These are phyloP conservation scores for Drosophila repletoides DNA, from an alignment of 1,140 invertebrate species.

Conservation along the genomic window DNA sequence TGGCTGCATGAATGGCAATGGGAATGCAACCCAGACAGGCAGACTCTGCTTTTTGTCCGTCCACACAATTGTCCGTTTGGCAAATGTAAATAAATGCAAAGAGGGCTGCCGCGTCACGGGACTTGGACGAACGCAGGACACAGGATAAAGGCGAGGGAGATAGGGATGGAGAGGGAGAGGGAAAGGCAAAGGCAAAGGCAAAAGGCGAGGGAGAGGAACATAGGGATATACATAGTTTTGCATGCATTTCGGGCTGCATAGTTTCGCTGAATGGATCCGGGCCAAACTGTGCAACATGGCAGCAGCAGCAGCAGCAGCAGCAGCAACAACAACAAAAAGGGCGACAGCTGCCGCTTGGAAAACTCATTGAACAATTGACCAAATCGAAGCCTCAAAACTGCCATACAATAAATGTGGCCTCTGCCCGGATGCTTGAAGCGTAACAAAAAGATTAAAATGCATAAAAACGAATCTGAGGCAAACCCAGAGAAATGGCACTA, in stretches of 20 bases:
- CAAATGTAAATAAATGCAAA: constrained; percentile 75
- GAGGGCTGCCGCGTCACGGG: constrained; percentile 1
- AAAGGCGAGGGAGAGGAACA: constrained; percentile 13
- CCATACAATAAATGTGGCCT: constrained; percentile 57
- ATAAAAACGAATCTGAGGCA: constrained; percentile 46
- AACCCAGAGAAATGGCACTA: constrained; percentile 7
- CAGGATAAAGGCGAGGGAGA: neutral
- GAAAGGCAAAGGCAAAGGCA: constrained; percentile 10
- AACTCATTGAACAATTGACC: constrained; percentile 74
- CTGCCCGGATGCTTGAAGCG: constrained; percentile 19
- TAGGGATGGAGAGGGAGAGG: constrained; percentile 9
- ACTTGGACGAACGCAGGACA: neutral
- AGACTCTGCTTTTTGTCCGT: constrained; percentile 24
- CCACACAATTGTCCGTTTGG: constrained; percentile 4
- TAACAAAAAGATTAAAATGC: constrained; percentile 61
- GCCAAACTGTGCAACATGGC: constrained; percentile 45
- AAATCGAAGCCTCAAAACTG: constrained; percentile 57
- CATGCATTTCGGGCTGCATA: constrained; percentile 56
- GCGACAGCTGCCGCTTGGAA: constrained; percentile 62
- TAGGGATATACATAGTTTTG: constrained; percentile 57
- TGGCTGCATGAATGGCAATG: constrained; percentile 44
- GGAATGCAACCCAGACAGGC: constrained; percentile 26
- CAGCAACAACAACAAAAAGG: constrained; percentile 25
- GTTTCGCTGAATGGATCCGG: constrained; percentile 41
- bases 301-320: constrained; percentile 10